phyloP scores from a whole-genome alignment of 2,888 invertebrate species.

The Mesorhabditis spiculigera region DNA sequence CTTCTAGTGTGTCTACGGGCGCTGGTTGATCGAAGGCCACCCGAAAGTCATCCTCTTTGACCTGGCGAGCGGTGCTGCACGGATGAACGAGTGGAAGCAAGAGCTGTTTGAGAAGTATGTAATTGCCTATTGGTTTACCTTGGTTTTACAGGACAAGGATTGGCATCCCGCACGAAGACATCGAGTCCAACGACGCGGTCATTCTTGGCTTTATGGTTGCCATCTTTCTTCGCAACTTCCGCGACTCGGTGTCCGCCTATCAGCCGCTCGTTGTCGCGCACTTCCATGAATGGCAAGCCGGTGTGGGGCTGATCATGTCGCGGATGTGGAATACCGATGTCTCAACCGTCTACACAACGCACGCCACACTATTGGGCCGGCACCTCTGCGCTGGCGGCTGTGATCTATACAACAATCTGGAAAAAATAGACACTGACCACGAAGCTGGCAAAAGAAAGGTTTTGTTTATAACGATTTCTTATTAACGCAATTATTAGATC shows the following conservation, averaged over 20 bases:
- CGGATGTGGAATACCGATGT: slow-evolving; percentile 70
- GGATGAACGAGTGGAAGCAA: slow-evolving; percentile 87
- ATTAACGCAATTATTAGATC: slow-evolving; percentile 69
- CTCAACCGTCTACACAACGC: slow-evolving; percentile 96
- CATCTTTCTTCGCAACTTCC: slow-evolving; percentile 73
- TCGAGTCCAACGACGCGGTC: slow-evolving; percentile 93
- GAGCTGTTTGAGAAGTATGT: slow-evolving; percentile 63
- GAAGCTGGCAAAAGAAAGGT: slow-evolving; percentile 84
- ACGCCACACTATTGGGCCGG: slow-evolving; percentile 91
- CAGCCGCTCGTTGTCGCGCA: slow-evolving; percentile 79
- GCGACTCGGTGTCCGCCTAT: slow-evolving; percentile 45
- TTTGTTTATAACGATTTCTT: background rate
- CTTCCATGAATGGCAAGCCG: slow-evolving; percentile 99
- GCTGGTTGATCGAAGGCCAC: slow-evolving; percentile 98
- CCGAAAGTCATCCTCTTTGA: slow-evolving; percentile 96
- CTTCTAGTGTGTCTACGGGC: slow-evolving; percentile 73
- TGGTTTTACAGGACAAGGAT: slow-evolving; percentile 67
- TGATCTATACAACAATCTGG: slow-evolving; percentile 97
- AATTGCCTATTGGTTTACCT: background rate
- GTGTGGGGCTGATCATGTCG: slow-evolving; percentile 80
- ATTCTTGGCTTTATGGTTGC: slow-evolving; percentile 92
- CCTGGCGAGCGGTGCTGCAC: slow-evolving; percentile 91
- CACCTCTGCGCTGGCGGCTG: slow-evolving; percentile 95
- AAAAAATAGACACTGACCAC: slow-evolving; percentile 88
- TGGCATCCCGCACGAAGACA: slow-evolving; percentile 88